These are phyloP conservation scores for Drosophila nigromelanica DNA, from an alignment of 1,140 invertebrate species.

Conservation along the genomic window DNA sequence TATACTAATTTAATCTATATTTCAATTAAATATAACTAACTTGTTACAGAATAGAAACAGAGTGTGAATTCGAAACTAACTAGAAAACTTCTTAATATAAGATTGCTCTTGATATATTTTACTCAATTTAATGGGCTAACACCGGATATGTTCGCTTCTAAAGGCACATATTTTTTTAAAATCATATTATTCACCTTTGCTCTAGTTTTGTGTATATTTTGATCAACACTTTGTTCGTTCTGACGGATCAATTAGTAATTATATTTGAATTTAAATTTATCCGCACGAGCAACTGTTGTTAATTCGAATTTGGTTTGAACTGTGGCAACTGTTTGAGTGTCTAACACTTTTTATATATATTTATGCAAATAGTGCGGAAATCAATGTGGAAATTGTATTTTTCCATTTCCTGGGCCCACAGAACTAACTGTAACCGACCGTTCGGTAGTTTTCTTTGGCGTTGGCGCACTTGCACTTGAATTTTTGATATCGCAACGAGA, in stretches of 20 bases:
- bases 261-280: slow-evolving; percentile 53
- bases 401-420: slow-evolving; percentile 69
- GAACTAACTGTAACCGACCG: slow-evolving; percentile 18
- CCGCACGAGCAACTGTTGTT: slow-evolving; percentile 63
- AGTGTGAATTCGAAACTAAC: too few relatives aligned
- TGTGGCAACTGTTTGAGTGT: slow-evolving; percentile 13
- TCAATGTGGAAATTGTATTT: slow-evolving; percentile 37
- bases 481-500: slow-evolving; percentile 40
- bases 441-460: slow-evolving; percentile 22
- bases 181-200: slow-evolving; percentile 28
- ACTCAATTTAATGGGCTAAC: too few relatives aligned
- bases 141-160: too few relatives aligned
- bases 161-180: neutral
- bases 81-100: too few relatives aligned
- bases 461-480: slow-evolving; percentile 61
- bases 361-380: slow-evolving; percentile 42
- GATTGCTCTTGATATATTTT: too few relatives aligned
- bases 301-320: slow-evolving; percentile 15
- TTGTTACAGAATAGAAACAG: too few relatives aligned
- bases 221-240: slow-evolving; percentile 60
- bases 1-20: too few relatives aligned
- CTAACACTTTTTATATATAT: slow-evolving; percentile 41
- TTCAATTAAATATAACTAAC: too few relatives aligned
- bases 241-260: slow-evolving; percentile 61
- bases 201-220: slow-evolving; percentile 5